Conservation (phyloP, 2,888 invertebrate species). For the Seira ritae region DNA sequence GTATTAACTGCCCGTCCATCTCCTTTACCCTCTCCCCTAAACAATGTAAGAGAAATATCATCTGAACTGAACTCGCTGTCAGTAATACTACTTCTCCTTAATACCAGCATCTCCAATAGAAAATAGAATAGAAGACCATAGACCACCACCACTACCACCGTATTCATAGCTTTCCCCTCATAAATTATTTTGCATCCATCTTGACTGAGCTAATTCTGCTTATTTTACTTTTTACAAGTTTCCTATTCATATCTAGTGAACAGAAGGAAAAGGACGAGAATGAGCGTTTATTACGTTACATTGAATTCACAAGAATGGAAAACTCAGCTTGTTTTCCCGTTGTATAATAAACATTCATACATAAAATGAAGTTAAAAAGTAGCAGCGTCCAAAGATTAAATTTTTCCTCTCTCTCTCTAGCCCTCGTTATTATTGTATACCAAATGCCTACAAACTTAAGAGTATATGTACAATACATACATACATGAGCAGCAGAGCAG, state of each 20-base stretch:
- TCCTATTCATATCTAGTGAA: background rate
- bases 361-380: background rate
- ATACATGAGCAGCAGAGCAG: too few species aligned
- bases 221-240: conserved; percentile 31
- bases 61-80: too few species aligned
- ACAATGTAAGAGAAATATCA: background rate
- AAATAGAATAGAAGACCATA: background rate
- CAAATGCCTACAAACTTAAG: too few species aligned
- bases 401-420: too few species aligned
- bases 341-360: conserved; percentile 22
- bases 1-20: background rate
- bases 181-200: conserved; percentile 58
- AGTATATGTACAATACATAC: too few species aligned
- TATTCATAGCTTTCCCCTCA: conserved; percentile 51
- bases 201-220: conserved; percentile 56
- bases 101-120: too few species aligned
- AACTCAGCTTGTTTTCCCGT: conserved; percentile 17
- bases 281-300: background rate
- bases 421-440: too few species aligned
- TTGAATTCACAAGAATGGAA: background rate
- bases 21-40: background rate
- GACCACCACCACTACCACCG: conserved; percentile 27
- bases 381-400: conserved; percentile 5
- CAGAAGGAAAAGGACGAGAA: background rate
- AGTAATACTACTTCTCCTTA: too few species aligned